Conservation (phyloP, 2,113 vertebrate genomes). For the Phyllostomus discolor region DNA sequence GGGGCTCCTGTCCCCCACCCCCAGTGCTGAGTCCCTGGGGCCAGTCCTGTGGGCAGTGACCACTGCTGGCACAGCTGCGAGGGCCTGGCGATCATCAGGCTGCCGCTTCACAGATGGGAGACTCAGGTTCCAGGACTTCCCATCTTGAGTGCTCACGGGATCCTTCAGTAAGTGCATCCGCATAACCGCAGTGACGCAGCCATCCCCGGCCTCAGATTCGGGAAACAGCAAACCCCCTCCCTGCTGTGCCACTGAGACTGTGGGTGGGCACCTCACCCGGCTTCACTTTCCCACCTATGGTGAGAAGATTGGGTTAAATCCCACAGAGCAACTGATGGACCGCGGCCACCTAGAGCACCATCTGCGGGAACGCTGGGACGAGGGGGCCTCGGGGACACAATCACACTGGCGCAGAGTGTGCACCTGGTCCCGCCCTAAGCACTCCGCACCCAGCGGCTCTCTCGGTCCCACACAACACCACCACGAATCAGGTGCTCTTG, state of each 20-base stretch:
- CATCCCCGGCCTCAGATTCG: background rate
- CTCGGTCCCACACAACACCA: fast-evolving
- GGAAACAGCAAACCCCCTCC: background rate
- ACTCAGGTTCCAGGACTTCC: no score
- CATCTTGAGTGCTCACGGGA: background rate
- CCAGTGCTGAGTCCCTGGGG: background rate
- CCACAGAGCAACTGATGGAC: background rate
- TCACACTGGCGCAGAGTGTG: fast-evolving
- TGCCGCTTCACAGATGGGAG: no score
- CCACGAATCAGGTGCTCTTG: background rate
- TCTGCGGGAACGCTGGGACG: background rate
- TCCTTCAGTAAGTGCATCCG: background rate
- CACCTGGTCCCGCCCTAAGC: background rate
- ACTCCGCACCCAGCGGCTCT: background rate
- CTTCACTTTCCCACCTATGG: no score
- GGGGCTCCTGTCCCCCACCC: background rate
- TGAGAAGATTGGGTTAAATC: background rate
- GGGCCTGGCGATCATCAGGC: background rate
- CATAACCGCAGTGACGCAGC: fast-evolving
- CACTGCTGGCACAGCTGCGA: background rate
- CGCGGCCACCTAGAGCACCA: fast-evolving
- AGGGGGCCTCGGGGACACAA: background rate
- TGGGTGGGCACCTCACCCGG: background rate
- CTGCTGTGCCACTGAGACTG: background rate
- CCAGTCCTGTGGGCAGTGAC: background rate